Percentiles rank a stretch among this genome's conserved stretches.
phyloP scores from a whole-genome alignment of 2,113 vertebrate genomes.

The Aviceda subcristata region DNA sequence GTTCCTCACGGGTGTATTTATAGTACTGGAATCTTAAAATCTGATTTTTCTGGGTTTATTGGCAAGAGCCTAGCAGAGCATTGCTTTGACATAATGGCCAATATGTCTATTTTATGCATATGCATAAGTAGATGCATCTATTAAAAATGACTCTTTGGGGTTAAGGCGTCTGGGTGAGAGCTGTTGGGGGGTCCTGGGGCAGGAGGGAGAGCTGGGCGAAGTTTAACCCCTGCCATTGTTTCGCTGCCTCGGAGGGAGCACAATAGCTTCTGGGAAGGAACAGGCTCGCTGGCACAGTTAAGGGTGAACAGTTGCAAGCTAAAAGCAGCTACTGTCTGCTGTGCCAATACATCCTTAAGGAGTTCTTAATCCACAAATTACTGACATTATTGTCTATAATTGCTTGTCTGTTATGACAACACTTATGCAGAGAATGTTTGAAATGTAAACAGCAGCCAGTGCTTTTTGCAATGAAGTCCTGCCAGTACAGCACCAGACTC shows the following conservation, averaged over 20 bases:
- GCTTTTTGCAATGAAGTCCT: background rate
- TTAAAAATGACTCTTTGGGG: background rate
- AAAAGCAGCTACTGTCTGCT: background rate
- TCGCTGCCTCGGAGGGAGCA: background rate
- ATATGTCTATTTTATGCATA: background rate
- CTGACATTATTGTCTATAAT: constrained; percentile 36
- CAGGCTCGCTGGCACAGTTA: background rate
- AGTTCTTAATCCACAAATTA: constrained; percentile 41
- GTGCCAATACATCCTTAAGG: constrained; percentile 25
- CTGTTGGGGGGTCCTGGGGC: background rate
- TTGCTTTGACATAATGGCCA: background rate
- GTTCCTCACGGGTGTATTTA: background rate
- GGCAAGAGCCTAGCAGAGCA: background rate
- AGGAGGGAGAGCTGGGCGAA: background rate
- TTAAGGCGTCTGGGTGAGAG: background rate
- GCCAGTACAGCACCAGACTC: background rate
- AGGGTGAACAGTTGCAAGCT: constrained; percentile 22
- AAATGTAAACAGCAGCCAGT: constrained; percentile 42
- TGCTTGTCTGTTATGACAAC: constrained; percentile 57
- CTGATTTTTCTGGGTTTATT: background rate
- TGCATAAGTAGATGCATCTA: background rate
- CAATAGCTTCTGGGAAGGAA: background rate
- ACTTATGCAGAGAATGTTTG: constrained; percentile 19
- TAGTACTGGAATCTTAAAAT: background rate
- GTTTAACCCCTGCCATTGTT: background rate